A percentile compares a stretch with the other conserved stretches of the same genome.
Evolutionary conservation across 2,888 invertebrate genomes (phyloP).

Genomic region (Opisthograptis luteolata): DNA sequence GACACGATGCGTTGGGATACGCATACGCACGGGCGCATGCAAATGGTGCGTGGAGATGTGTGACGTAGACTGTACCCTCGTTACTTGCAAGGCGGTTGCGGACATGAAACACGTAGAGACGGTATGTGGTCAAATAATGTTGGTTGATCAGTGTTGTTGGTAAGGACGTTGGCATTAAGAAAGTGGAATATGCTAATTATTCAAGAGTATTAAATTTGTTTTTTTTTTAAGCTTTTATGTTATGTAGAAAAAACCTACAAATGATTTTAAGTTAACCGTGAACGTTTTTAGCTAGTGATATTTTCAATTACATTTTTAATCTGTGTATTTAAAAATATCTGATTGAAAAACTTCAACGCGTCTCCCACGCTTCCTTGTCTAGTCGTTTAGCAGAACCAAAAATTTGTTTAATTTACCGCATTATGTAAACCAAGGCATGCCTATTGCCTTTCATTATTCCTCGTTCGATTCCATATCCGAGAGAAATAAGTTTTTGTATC

Average conservation of each 20-base stretch:
- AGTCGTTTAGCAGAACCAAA: conserved; percentile 64
- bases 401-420: conserved; percentile 76
- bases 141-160: too few relatives aligned
- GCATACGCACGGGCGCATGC: conserved; percentile 76
- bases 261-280: too few relatives aligned
- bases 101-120: conserved; percentile 49
- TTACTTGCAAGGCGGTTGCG: conserved; percentile 46
- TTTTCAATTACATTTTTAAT: too few relatives aligned
- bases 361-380: conserved; percentile 52
- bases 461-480: conserved; percentile 74
- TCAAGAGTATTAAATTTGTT: too few relatives aligned
- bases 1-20: conserved; percentile 69
- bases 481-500: conserved; percentile 76
- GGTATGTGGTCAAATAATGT: conserved; percentile 20
- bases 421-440: conserved; percentile 71
- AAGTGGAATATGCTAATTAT: too few relatives aligned
- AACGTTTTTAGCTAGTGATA: too few relatives aligned
- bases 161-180: too few relatives aligned
- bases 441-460: conserved; percentile 72
- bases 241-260: too few relatives aligned
- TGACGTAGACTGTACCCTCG: conserved; percentile 69
- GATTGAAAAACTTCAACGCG: conserved; percentile 25
- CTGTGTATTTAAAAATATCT: background rate
- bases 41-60: conserved; percentile 81
- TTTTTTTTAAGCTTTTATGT: too few relatives aligned